These are phyloP conservation scores for Lordiphosa collinella DNA, from an alignment of 1,140 invertebrate species.

Conservation along the genomic window DNA sequence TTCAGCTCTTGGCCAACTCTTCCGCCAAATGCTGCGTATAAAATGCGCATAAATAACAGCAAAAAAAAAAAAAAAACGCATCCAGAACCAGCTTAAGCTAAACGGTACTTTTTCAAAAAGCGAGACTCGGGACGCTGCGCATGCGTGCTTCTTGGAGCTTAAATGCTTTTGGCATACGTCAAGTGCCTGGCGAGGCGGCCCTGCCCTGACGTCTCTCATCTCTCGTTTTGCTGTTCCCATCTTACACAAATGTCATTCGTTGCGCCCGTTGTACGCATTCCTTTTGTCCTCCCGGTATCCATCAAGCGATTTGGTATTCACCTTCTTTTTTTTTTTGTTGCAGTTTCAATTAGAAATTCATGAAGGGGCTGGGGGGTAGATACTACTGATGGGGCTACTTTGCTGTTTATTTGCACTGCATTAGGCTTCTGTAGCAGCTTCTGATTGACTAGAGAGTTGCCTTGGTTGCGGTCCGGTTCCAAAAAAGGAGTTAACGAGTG, in stretches of 20 bases:
- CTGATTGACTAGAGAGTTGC: constrained; percentile 8
- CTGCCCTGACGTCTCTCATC: constrained; percentile 28
- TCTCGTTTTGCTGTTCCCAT: constrained; percentile 16
- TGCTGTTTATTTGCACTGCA: constrained; percentile 35
- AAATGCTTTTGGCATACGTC: constrained; percentile 66
- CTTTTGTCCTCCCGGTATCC: constrained; percentile 14
- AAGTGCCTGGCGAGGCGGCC: constrained; percentile 40
- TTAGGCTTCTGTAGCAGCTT: neutral
- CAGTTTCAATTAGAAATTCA: constrained; percentile 55
- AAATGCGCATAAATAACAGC: constrained; percentile 60
- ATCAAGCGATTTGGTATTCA: constrained; percentile 6
- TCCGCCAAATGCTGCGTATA: constrained; percentile 49
- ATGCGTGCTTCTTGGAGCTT: constrained; percentile 50
- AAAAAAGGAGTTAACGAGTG: constrained; percentile 13
- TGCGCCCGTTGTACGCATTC: constrained; percentile 53
- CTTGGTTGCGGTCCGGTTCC: neutral
- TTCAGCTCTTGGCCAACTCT: constrained; percentile 21
- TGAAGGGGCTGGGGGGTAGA: constrained; percentile 10
- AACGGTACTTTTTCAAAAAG: constrained; percentile 31
- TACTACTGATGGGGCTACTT: constrained; percentile 21
- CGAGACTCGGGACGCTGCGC: constrained; percentile 30
- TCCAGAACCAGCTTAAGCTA: constrained; percentile 22
- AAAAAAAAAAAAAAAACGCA: constrained; percentile 10
- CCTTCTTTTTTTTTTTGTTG: constrained; percentile 18
- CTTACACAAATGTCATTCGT: constrained; percentile 33